Evolutionary conservation across 2,113 vertebrate genomes (phyloP).

Genomic region (Garra rufa): DNA sequence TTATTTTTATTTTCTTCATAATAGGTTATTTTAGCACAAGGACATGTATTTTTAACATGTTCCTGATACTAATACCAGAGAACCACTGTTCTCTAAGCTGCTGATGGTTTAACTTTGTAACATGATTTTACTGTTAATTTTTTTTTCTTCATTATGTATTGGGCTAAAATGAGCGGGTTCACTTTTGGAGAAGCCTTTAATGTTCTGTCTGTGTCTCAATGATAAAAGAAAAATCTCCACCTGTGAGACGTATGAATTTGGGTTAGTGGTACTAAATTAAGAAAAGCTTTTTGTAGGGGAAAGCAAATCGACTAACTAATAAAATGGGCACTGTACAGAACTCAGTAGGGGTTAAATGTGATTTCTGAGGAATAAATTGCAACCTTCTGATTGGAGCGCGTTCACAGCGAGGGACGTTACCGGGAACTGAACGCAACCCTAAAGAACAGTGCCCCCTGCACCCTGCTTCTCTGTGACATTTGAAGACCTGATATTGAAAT

Average conservation of each 20-base stretch:
- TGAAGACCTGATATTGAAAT: constrained; percentile 15
- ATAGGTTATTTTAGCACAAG: constrained; percentile 65
- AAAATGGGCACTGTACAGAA: constrained; percentile 73
- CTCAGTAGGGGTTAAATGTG: constrained; percentile 67
- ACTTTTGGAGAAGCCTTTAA: constrained; percentile 58
- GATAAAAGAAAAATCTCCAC: constrained; percentile 42
- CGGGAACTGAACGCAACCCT: neutral
- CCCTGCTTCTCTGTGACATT: constrained; percentile 2
- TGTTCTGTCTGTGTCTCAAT: constrained; percentile 57
- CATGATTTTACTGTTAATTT: constrained; percentile 60
- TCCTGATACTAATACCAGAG: constrained; percentile 67
- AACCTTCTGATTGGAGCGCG: constrained; percentile 9
- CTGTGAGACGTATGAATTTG: constrained; percentile 22
- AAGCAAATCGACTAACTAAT: constrained; percentile 58
- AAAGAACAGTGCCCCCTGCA: neutral
- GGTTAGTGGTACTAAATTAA: constrained; percentile 60
- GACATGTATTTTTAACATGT: constrained; percentile 69
- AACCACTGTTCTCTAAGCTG: constrained; percentile 72
- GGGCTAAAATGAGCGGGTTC: constrained; percentile 48
- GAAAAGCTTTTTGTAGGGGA: constrained; percentile 58
- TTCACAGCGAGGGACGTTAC: constrained; percentile 56
- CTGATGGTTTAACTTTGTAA: constrained; percentile 72
- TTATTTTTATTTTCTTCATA: constrained; percentile 53
- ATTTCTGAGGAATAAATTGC: constrained; percentile 56
- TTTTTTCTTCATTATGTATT: constrained; percentile 46